A percentile compares a stretch with the other conserved stretches of the same genome.
Conservation (phyloP, 1,140 invertebrate species). For the Cardiocondyla obscurior region DNA sequence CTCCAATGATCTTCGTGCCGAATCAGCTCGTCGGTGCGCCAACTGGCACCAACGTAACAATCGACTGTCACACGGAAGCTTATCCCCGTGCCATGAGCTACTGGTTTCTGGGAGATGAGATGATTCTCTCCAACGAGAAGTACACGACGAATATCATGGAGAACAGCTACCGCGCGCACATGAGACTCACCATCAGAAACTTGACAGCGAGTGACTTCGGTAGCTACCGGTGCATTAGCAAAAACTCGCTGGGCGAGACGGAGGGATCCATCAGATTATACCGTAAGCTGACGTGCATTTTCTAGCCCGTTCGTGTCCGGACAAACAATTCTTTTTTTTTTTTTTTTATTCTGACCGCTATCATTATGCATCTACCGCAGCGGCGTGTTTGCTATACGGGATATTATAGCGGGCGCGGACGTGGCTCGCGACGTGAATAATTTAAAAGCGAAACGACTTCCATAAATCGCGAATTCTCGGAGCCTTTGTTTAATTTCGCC, state of each 20-base stretch:
- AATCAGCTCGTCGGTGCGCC: slow-evolving; percentile 96
- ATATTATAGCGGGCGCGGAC: neutral
- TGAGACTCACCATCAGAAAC: slow-evolving; percentile 93
- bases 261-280: slow-evolving; percentile 96
- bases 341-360: slow-evolving; percentile 18
- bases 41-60: slow-evolving; percentile 93
- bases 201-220: slow-evolving; percentile 91
- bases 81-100: slow-evolving; percentile 96
- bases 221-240: slow-evolving; percentile 94
- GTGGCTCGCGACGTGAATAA: slow-evolving; percentile 41
- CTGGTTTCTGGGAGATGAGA: slow-evolving; percentile 94
- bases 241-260: slow-evolving; percentile 97
- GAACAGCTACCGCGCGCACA: slow-evolving; percentile 93
- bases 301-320: slow-evolving; percentile 5
- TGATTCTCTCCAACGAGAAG: slow-evolving; percentile 93
- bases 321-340: slow-evolving; percentile 11
- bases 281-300: slow-evolving; percentile 87
- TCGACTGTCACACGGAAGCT: slow-evolving; percentile 97
- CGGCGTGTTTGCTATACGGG: neutral
- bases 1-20: slow-evolving; percentile 95
- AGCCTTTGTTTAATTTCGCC: slow-evolving; percentile 46
- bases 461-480: slow-evolving; percentile 30
- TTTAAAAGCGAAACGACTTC: slow-evolving; percentile 26
- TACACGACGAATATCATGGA: slow-evolving; percentile 91
- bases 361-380: slow-evolving; percentile 1